Conservation (phyloP, 2,797 vertebrate species). For the Pipistrellus pygmaeus region DNA sequence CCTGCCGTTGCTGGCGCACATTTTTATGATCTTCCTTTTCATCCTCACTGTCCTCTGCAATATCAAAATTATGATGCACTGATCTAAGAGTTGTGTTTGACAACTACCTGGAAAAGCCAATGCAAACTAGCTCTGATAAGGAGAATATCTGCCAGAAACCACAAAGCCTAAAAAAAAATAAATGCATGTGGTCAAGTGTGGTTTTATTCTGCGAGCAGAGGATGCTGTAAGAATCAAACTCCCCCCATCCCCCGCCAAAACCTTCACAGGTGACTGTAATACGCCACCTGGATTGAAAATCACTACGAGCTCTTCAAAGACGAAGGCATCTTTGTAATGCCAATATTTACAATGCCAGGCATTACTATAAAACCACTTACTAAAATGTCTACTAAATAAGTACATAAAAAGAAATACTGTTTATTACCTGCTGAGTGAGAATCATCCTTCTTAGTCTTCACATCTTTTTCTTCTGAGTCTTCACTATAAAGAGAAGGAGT, state of each 20-base stretch:
- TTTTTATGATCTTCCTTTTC: slow-evolving; percentile 97
- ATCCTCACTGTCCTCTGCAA: slow-evolving; percentile 96
- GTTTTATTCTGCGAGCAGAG: too few species aligned
- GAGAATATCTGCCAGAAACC: too few species aligned
- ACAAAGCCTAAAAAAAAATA: too few species aligned
- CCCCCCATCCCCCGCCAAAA: neutral
- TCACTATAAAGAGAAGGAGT: slow-evolving; percentile 89
- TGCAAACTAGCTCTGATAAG: too few species aligned
- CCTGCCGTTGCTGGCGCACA: slow-evolving; percentile 96
- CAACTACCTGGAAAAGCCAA: neutral
- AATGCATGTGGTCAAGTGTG: too few species aligned
- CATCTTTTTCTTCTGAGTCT: slow-evolving; percentile 97
- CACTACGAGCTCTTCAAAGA: neutral
- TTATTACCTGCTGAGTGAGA: slow-evolving; percentile 94
- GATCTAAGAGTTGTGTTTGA: neutral
- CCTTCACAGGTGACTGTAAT: neutral
- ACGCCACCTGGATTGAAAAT: neutral
- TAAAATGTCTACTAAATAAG: neutral
- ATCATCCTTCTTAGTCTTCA: slow-evolving; percentile 97
- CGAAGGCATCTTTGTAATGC: neutral
- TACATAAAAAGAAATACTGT: slow-evolving; percentile 60
- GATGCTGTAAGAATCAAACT: too few species aligned
- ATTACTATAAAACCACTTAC: neutral
- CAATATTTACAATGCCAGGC: neutral
- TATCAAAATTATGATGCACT: slow-evolving; percentile 59